Conservation (phyloP, 2,888 invertebrate genomes). For the Temnothorax unifasciatus region DNA sequence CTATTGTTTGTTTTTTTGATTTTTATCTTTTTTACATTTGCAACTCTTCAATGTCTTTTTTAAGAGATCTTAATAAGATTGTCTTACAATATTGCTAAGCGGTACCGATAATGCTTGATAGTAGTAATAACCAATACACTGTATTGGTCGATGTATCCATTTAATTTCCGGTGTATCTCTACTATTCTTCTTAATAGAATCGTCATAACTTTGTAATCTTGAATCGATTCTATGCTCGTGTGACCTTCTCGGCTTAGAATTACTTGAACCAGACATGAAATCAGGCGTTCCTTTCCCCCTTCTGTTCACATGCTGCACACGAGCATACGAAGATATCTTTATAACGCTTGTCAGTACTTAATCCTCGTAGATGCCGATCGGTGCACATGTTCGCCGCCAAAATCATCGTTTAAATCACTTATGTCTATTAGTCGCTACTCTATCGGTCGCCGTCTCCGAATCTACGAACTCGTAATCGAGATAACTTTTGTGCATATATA, state of each 20-base stretch:
- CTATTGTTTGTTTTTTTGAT: background rate
- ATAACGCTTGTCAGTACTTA: slow-evolving; percentile 6
- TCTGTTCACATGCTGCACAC: background rate
- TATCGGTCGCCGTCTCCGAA: background rate
- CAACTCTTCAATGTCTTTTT: background rate
- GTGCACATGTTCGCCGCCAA: background rate
- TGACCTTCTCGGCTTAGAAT: slow-evolving; percentile 28
- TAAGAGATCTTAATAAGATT: background rate
- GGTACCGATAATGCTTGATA: background rate
- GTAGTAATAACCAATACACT: background rate
- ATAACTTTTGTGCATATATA: background rate
- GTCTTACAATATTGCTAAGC: background rate
- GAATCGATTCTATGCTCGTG: slow-evolving; percentile 16
- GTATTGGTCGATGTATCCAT: background rate
- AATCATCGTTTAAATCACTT: slow-evolving; percentile 2
- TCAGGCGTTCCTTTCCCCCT: background rate
- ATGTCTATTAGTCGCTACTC: background rate
- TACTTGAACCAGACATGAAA: background rate
- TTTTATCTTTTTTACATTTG: background rate
- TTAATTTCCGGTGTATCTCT: slow-evolving; percentile 19
- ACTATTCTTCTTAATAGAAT: slow-evolving; percentile 12
- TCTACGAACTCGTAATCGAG: background rate
- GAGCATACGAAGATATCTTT: slow-evolving; percentile 6
- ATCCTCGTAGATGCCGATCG: background rate
- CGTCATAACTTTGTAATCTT: slow-evolving; percentile 26